Evolutionary conservation across 2,113 vertebrate species (phyloP).

Genomic region (Trogon surrucura): DNA sequence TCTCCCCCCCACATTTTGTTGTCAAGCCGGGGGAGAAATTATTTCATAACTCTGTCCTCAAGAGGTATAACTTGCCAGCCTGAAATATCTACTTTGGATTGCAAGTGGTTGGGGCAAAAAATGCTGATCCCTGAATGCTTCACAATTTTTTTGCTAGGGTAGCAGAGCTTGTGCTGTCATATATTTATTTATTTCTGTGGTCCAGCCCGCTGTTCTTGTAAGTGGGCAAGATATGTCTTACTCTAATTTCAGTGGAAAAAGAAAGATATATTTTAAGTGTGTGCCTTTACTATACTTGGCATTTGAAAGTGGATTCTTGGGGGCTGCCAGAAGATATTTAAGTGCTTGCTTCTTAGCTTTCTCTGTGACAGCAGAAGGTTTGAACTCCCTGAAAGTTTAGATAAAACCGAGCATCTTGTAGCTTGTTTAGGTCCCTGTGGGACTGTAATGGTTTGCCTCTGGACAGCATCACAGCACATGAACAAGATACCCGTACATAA

Average conservation of each 20-base stretch:
- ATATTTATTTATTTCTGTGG: neutral
- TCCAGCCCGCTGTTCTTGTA: neutral
- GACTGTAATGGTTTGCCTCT: neutral
- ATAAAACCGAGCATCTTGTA: neutral
- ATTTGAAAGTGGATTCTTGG: neutral
- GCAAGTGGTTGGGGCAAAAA: conserved; percentile 16
- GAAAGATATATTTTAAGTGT: neutral
- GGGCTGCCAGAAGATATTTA: neutral
- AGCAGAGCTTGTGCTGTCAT: conserved; percentile 34
- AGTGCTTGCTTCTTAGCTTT: neutral
- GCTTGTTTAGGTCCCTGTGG: neutral
- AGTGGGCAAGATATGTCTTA: neutral
- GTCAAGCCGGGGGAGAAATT: conserved; percentile 60
- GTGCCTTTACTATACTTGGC: neutral
- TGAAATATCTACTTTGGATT: conserved; percentile 58
- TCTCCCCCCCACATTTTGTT: conserved; percentile 22
- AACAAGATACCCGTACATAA: neutral
- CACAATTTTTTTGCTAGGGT: conserved; percentile 47
- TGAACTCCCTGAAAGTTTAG: neutral
- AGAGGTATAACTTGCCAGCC: conserved; percentile 47
- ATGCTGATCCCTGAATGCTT: conserved; percentile 60
- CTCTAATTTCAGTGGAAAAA: neutral
- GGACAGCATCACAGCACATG: neutral
- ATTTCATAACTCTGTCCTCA: conserved; percentile 65
- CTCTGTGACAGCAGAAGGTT: neutral